phyloP scores from a whole-genome alignment of 2,888 invertebrate species.

The Pecten maximus region DNA sequence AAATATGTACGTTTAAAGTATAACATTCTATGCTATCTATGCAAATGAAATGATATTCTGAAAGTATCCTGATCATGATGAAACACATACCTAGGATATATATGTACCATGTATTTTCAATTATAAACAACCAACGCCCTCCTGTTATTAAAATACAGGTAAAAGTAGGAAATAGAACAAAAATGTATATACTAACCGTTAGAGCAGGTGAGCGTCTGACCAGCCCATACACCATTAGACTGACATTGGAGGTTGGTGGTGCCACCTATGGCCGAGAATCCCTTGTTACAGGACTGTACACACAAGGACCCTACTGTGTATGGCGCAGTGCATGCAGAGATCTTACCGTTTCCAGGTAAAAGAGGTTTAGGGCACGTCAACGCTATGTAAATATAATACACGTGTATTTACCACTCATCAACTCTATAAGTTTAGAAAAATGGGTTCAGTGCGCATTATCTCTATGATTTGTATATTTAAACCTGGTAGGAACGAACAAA shows the following conservation, averaged over 20 bases:
- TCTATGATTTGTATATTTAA: too few relatives aligned
- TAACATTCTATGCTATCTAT: too few relatives aligned
- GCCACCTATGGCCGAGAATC: conserved; percentile 56
- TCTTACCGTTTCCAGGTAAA: conserved; percentile 57
- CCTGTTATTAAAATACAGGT: too few relatives aligned
- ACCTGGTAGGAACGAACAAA: too few relatives aligned
- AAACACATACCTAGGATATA: too few relatives aligned
- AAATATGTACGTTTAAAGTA: too few relatives aligned
- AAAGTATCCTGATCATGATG: too few relatives aligned
- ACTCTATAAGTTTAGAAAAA: not conserved
- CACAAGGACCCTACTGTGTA: conserved; percentile 58
- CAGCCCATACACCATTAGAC: conserved; percentile 63
- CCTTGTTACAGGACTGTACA: conserved; percentile 62
- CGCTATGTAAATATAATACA: conserved; percentile 50
- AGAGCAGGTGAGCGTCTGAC: conserved; percentile 57
- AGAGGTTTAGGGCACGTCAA: conserved; percentile 59
- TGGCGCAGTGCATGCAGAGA: conserved; percentile 60
- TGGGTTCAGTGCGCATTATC: not conserved
- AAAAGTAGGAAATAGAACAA: too few relatives aligned
- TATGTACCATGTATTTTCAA: too few relatives aligned
- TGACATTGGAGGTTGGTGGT: conserved; percentile 59
- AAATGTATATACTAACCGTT: conserved; percentile 41
- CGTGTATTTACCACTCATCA: not conserved
- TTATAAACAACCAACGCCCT: too few relatives aligned
- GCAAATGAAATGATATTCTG: too few relatives aligned